Base-by-base conservation (phyloP, 2,888 invertebrate species). In the Kuschelorhynchus macadamiae region DNA sequence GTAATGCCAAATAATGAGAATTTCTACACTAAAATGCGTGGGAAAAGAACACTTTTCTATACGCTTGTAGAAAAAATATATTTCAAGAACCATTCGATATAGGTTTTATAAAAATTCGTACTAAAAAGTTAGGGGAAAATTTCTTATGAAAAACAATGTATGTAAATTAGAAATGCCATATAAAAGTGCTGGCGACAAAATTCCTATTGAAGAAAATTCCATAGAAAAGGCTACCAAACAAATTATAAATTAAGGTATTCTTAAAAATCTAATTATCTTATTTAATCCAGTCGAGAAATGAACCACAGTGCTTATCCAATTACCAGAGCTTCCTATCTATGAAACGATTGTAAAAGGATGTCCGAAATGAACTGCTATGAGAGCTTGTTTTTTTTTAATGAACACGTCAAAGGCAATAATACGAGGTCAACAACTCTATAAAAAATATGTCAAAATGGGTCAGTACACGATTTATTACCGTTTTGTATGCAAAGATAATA, bases 351-450 rank as follows among this genome's bases (percentile, higher is more conserved):
- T 46, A 46, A 44, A 62, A 53, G 62, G 62, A 62, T 61, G 52
- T 62, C 53, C 62, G 62, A 62, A 62, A 62, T 62, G 62, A 53
- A 62, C 41, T 12, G 53, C 53, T 62, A 62, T 62, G 59, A 36
- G 25, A 36, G 62, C 53, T 53, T 62, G 62, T 56, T 56, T 55
- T 25, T 63, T 56, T 49, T 56, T 46, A 57, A 59, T 59, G 20
- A 33, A 21, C 33, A 30, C 9, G 25, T 47, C 17, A 47, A 39
- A 55, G 56, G 18, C 39, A 47, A 60, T 41, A 21, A 33, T 53
- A 46, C 21, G 55, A 56, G 63, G 63, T 63, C 63, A 63, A 56
- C 63, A 63, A 63, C 63, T 56, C 36, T 12, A 36, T 32, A 49
- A 49, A 63, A 36, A 49, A 63, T 56, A 30, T 30, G 20, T 12